Base-by-base conservation (phyloP, 2,113 vertebrate genomes). In the Acrocephalus kingi region DNA sequence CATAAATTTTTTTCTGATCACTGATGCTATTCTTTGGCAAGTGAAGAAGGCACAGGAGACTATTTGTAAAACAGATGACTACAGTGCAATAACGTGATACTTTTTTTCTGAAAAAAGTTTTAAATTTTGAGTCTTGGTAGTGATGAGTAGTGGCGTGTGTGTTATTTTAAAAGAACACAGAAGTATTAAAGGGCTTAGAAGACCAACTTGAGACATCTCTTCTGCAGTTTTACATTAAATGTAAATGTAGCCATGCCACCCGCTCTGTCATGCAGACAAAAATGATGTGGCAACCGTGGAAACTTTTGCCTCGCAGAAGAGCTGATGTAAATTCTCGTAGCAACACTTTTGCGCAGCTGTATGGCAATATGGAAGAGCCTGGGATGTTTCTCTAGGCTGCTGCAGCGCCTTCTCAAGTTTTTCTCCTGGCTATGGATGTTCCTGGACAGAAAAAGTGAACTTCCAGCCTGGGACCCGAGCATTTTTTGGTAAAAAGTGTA, bases 61-160 rank as follows among this genome's bases (percentile, higher is more conserved):
- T 20, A 5, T 75, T 71, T 78, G 39, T 59, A 33, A 68, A 77
- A 48, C 23, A 72, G 45, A 11, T 58, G 3, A 25, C 15, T 43
- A 1, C 31, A 33, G 8, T 12, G 17, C 23, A 13, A 5, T 24
- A 54, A 19, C 22, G 23, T 7, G 2, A 6, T 19, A n/a, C 0
- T 0, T 9, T 71, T 52, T 71, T 76, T 54, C 67, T 10, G 31
- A 37, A 62, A 66, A 19, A 46, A 17, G 11, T 19, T 62, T 61
- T 37, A n/a, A 77, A 45, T 59, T 39, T 31, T 6, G 16, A 43
- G 27, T 37, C 24, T 78, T 46, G 20, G 3, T n/a, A 43, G 35
- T 7, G 30, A 66, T 37, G 7, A 48, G 6, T 15, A 41, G 21
- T 10, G 37, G 45, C 41, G 16, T 13, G 35, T 56, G 10, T 3